Percentiles rank a stretch among this genome's conserved stretches.
Conservation (phyloP, 2,113 vertebrate species). For the Leptobrachium ailaonicum region DNA sequence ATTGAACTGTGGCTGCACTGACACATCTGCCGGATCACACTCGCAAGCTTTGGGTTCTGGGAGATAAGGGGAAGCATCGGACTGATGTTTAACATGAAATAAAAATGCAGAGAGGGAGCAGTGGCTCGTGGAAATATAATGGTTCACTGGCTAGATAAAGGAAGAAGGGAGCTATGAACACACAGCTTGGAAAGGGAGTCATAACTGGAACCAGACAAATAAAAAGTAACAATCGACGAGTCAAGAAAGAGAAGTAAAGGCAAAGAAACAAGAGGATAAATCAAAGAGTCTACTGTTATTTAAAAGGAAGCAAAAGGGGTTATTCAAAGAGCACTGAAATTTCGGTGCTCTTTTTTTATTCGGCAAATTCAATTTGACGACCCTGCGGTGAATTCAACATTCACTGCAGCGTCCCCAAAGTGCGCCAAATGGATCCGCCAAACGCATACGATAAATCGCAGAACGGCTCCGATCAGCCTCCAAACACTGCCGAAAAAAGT, state of each 20-base stretch:
- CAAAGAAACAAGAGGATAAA: neutral
- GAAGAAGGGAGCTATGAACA: constrained; percentile 12
- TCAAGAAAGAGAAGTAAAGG: neutral
- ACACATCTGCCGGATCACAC: constrained; percentile 20
- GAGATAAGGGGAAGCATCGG: constrained; percentile 1
- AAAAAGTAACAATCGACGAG: neutral
- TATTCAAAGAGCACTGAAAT: too few species aligned
- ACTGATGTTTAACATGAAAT: constrained; percentile 33
- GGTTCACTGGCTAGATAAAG: constrained; percentile 15
- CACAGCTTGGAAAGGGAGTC: neutral
- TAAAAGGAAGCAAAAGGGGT: too few species aligned
- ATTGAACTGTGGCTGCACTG: constrained; percentile 7
- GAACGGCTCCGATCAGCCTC: too few species aligned
- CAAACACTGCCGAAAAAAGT: too few species aligned
- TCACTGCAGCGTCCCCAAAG: too few species aligned
- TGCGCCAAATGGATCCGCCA: too few species aligned
- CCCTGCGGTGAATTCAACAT: too few species aligned
- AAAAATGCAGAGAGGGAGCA: constrained; percentile 31
- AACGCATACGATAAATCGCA: too few species aligned
- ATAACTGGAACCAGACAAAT: neutral
- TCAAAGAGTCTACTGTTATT: too few species aligned
- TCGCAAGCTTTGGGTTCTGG: neutral
- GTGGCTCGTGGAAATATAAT: constrained; percentile 24
- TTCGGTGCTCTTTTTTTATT: too few species aligned
- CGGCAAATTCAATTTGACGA: too few species aligned